These are phyloP conservation scores for Dromius quadrimaculatus DNA, from an alignment of 2,888 invertebrate genomes.

Conservation along the genomic window DNA sequence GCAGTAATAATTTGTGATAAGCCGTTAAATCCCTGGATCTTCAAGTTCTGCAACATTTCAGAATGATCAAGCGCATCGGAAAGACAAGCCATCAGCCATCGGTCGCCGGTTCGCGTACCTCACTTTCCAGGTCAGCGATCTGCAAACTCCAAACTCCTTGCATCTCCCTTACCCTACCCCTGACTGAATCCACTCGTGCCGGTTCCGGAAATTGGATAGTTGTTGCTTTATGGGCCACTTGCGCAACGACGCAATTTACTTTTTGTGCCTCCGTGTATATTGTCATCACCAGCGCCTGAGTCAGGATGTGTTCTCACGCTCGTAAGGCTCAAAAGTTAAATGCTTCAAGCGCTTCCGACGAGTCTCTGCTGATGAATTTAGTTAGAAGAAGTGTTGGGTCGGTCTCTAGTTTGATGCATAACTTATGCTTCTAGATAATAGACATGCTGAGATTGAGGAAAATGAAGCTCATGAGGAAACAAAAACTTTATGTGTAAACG, in stretches of 20 bases:
- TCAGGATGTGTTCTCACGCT: slow-evolving; percentile 6
- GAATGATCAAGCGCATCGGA: slow-evolving; percentile 25
- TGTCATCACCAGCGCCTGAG: slow-evolving; percentile 20
- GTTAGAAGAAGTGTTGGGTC: slow-evolving; percentile 37
- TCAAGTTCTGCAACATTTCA: not conserved
- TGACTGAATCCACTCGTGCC: not conserved
- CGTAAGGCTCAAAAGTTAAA: slow-evolving; percentile 35
- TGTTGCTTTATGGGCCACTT: slow-evolving; percentile 65
- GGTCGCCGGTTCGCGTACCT: slow-evolving; percentile 30
- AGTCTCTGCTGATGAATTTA: slow-evolving; percentile 42
- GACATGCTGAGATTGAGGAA: no score
- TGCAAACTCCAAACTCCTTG: slow-evolving; percentile 23
- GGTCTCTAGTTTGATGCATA: slow-evolving; percentile 14
- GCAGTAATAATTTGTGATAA: slow-evolving; percentile 13
- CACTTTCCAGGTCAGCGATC: slow-evolving; percentile 48
- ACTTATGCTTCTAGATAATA: no score
- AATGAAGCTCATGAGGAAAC: no score
- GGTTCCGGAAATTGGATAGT: slow-evolving; percentile 65
- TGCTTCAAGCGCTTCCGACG: slow-evolving; percentile 28
- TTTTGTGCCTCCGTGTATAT: slow-evolving; percentile 55
- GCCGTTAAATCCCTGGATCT: slow-evolving; percentile 10
- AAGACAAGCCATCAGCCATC: slow-evolving; percentile 33
- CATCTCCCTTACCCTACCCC: slow-evolving; percentile 16
- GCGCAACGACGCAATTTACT: slow-evolving; percentile 61
- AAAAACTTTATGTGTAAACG: no score